phyloP scores from a whole-genome alignment of 2,888 invertebrate species.

The Macropis europaea region DNA sequence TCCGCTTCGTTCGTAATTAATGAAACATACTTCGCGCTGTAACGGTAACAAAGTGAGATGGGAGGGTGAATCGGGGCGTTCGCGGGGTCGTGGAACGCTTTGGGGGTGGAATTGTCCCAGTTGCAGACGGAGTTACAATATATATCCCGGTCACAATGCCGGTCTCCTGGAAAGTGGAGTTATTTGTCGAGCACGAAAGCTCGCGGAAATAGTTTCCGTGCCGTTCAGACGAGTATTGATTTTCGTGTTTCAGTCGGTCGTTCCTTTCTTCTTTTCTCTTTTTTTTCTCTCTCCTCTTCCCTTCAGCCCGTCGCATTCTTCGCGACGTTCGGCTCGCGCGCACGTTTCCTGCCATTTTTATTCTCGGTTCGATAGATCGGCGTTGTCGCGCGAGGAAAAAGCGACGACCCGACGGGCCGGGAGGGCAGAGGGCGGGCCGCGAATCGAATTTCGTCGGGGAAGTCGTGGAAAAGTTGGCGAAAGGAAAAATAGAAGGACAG shows the following conservation, averaged over 20 bases:
- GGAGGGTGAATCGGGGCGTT: background rate
- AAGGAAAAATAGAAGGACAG: constrained; percentile 34
- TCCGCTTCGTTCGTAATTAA: background rate
- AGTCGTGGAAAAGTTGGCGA: constrained; percentile 2
- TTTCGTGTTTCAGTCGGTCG: constrained; percentile 30
- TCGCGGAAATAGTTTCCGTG: constrained; percentile 47
- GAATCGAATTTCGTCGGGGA: constrained; percentile 36
- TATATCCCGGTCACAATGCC: constrained; percentile 42
- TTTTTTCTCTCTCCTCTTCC: constrained; percentile 14
- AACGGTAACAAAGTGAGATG: constrained; percentile 7
- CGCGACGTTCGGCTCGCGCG: constrained; percentile 3
- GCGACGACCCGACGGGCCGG: background rate
- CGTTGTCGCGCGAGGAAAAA: background rate
- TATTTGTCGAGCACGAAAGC: constrained; percentile 55
- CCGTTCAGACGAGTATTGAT: constrained; percentile 52
- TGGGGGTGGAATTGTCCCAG: constrained; percentile 35
- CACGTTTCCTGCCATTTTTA: constrained; percentile 26
- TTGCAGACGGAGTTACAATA: constrained; percentile 48
- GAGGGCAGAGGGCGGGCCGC: background rate
- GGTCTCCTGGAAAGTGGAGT: constrained; percentile 48
- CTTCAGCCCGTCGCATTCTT: constrained; percentile 15
- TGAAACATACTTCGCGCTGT: background rate
- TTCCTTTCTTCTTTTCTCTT: background rate
- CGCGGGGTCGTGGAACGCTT: background rate
- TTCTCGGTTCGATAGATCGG: constrained; percentile 17